Conservation (phyloP, 2,888 invertebrate species). For the Spialia ferax region DNA sequence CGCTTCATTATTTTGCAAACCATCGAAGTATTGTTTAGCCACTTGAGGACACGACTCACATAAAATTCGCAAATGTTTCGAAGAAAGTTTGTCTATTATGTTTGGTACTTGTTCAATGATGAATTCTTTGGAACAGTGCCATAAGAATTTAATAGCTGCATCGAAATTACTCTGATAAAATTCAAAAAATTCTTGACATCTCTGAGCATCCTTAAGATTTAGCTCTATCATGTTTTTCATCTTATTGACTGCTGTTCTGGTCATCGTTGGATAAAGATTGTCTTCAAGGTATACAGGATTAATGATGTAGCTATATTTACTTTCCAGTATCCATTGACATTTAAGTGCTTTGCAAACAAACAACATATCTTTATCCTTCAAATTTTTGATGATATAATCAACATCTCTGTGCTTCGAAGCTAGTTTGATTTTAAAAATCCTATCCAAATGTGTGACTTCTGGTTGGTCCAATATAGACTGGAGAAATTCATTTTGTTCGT, state of each 20-base stretch:
- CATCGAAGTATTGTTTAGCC: constrained; percentile 59
- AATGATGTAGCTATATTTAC: constrained; percentile 55
- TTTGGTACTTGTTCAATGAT: constrained; percentile 54
- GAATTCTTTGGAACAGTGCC: constrained; percentile 57
- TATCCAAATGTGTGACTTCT: constrained; percentile 60
- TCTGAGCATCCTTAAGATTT: constrained; percentile 53
- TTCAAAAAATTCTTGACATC: constrained; percentile 63
- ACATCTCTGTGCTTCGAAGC: constrained; percentile 60
- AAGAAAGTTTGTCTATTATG: constrained; percentile 56
- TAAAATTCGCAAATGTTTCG: constrained; percentile 60
- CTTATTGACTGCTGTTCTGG: constrained; percentile 60
- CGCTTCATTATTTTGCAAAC: constrained; percentile 50
- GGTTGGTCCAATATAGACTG: constrained; percentile 46
- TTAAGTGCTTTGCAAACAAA: constrained; percentile 69
- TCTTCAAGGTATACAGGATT: constrained; percentile 65
- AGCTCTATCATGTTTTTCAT: constrained; percentile 63
- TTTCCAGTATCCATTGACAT: constrained; percentile 62
- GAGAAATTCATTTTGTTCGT: constrained; percentile 42
- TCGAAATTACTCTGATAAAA: constrained; percentile 58
- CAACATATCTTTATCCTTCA: constrained; percentile 68
- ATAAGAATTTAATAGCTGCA: constrained; percentile 60
- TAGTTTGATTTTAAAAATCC: constrained; percentile 68
- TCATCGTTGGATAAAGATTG: constrained; percentile 65
- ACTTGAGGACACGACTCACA: constrained; percentile 59
- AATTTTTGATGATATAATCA: constrained; percentile 60